phyloP scores from a whole-genome alignment of 2,888 invertebrate genomes.

The Habrosyne pyritoides region DNA sequence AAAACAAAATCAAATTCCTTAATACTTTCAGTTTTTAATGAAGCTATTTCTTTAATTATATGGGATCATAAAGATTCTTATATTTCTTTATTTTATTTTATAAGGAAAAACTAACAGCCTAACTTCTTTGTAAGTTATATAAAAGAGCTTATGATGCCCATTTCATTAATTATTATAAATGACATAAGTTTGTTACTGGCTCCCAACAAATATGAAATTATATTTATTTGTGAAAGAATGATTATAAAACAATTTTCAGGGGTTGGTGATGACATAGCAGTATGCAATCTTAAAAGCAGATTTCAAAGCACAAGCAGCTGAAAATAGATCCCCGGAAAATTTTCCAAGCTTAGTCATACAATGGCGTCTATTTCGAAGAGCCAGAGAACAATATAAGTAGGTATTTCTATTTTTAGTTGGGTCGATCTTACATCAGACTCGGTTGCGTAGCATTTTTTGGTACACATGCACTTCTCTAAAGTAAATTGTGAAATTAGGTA shows the following conservation, averaged over 20 bases:
- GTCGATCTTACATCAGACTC: slow-evolving; percentile 4
- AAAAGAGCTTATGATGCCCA: too few relatives aligned
- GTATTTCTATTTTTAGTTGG: slow-evolving; percentile 1
- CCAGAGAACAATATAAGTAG: slow-evolving; percentile 1
- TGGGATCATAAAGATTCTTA: too few relatives aligned
- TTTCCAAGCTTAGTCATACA: slow-evolving; percentile 7
- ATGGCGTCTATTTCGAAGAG: slow-evolving; percentile 3
- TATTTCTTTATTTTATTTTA: too few relatives aligned
- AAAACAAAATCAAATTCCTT: not conserved
- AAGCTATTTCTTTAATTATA: too few relatives aligned
- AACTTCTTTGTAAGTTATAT: too few relatives aligned
- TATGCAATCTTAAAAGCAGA: not conserved
- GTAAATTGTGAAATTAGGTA: not conserved
- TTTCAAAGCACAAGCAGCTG: not conserved
- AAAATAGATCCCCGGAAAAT: slow-evolving; percentile 7
- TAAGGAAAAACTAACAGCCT: too few relatives aligned
- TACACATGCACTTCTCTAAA: not conserved
- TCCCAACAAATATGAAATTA: not conserved
- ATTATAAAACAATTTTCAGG: not conserved
- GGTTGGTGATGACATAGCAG: not conserved
- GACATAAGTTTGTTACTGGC: too few relatives aligned
- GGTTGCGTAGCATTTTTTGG: not conserved
- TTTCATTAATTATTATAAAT: too few relatives aligned
- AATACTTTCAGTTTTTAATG: too few relatives aligned
- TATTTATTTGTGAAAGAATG: not conserved